Percentiles rank a stretch among this genome's conserved stretches.
phyloP scores from a whole-genome alignment of 2,888 invertebrate genomes.

The Cryptocephalus moraei region DNA sequence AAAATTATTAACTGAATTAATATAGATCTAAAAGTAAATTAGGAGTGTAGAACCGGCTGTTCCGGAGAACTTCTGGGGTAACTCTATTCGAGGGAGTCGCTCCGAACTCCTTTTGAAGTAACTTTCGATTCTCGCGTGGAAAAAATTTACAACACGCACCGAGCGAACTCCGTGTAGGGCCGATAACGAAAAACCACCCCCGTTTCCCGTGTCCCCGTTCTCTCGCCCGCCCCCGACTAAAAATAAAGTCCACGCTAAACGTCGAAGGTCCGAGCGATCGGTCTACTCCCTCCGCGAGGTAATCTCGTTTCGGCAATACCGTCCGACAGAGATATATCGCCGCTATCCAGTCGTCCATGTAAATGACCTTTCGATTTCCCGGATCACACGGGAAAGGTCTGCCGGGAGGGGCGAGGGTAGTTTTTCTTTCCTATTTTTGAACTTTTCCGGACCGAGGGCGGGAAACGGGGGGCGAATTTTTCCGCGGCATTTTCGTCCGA shows the following conservation, averaged over 20 bases:
- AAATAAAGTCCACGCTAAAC: slow-evolving; percentile 9
- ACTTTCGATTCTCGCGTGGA: too few species aligned
- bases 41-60: too few species aligned
- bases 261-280: slow-evolving; percentile 11
- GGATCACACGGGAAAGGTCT: slow-evolving; percentile 20
- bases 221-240: neutral
- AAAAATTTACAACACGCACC: too few species aligned
- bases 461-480: too few species aligned
- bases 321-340: slow-evolving; percentile 23
- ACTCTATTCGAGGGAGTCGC: too few species aligned
- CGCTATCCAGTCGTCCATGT: slow-evolving; percentile 21
- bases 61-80: too few species aligned
- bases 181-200: too few species aligned
- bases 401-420: slow-evolving; percentile 1
- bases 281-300: slow-evolving; percentile 19
- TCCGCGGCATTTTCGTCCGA: too few species aligned
- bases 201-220: slow-evolving; percentile 1
- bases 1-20: too few species aligned
- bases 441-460: slow-evolving; percentile 1
- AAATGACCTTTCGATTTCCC: slow-evolving; percentile 26
- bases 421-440: slow-evolving; percentile 1
- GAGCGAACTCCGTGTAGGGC: too few species aligned
- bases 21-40: too few species aligned
- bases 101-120: too few species aligned
- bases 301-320: slow-evolving; percentile 17